These are phyloP conservation scores for Dipodomys spectabilis DNA, from an alignment of 2,113 vertebrate genomes.

Conservation along the genomic window DNA sequence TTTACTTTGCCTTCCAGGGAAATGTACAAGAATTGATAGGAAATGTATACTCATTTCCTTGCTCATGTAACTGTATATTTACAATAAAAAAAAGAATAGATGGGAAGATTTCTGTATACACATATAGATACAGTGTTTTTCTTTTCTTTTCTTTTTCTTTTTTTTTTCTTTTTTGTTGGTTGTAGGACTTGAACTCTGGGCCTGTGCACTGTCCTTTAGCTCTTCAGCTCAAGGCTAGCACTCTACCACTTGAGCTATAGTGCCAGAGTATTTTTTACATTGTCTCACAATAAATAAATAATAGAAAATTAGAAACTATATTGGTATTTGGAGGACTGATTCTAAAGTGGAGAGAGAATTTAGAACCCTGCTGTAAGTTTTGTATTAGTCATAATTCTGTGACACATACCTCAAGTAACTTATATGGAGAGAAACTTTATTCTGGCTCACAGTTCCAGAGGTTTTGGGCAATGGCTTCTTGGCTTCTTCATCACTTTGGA, in stretches of 20 bases:
- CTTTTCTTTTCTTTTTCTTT: too few species aligned
- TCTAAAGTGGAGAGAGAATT: not conserved
- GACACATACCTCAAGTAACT: not conserved
- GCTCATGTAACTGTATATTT: too few species aligned
- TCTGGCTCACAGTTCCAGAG: too few species aligned
- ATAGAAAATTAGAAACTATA: constrained; percentile 13
- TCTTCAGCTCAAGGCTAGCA: too few species aligned
- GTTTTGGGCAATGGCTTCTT: too few species aligned
- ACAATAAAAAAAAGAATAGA: not conserved
- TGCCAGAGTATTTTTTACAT: not conserved
- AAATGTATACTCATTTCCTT: too few species aligned
- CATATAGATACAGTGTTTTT: not conserved
- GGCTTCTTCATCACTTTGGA: too few species aligned
- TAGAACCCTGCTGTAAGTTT: not conserved
- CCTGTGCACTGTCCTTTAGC: too few species aligned
- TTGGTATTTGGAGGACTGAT: not conserved
- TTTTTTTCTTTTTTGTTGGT: too few species aligned
- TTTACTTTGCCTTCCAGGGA: constrained; percentile 13
- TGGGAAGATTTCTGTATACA: not conserved
- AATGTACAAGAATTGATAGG: not conserved
- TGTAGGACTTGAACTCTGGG: too few species aligned
- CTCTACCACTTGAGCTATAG: too few species aligned
- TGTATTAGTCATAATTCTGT: not conserved
- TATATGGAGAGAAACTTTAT: not conserved
- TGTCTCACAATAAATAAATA: not conserved